phyloP scores from a whole-genome alignment of 2,888 invertebrate species.

The Trichacis sp. region DNA sequence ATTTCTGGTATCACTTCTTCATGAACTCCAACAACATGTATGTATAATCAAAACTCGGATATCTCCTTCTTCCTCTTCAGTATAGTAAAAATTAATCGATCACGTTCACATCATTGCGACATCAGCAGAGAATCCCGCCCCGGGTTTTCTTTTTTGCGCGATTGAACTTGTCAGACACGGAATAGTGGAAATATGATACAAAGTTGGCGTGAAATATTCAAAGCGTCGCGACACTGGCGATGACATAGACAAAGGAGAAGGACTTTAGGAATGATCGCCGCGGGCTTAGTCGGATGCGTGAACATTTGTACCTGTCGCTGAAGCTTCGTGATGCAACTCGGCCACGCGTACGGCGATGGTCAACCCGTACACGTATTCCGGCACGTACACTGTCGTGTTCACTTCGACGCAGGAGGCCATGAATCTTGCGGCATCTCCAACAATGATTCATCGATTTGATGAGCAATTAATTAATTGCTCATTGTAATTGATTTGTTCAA shows the following conservation, averaged over 20 bases:
- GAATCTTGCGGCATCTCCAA: slow-evolving; percentile 3
- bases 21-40: no score
- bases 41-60: no score
- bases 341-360: slow-evolving; percentile 26
- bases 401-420: background rate
- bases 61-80: no score
- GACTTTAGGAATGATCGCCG: slow-evolving; percentile 29
- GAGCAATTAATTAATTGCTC: slow-evolving; percentile 21
- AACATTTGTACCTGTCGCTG: slow-evolving; percentile 44
- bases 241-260: slow-evolving; percentile 9
- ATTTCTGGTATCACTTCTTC: no score
- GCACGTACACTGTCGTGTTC: background rate
- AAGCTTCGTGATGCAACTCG: slow-evolving; percentile 23
- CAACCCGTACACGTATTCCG: slow-evolving; percentile 8
- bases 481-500: slow-evolving; percentile 10
- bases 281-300: slow-evolving; percentile 45
- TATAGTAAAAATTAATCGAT: no score
- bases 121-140: no score
- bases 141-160: no score
- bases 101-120: no score
- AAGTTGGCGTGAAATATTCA: background rate
- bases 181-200: background rate
- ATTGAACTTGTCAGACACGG: background rate
- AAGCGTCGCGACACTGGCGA: slow-evolving; percentile 7
- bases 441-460: slow-evolving; percentile 12